phyloP scores from a whole-genome alignment of 92 coral and sea anemone genomes.

The Phenganax marumi region DNA sequence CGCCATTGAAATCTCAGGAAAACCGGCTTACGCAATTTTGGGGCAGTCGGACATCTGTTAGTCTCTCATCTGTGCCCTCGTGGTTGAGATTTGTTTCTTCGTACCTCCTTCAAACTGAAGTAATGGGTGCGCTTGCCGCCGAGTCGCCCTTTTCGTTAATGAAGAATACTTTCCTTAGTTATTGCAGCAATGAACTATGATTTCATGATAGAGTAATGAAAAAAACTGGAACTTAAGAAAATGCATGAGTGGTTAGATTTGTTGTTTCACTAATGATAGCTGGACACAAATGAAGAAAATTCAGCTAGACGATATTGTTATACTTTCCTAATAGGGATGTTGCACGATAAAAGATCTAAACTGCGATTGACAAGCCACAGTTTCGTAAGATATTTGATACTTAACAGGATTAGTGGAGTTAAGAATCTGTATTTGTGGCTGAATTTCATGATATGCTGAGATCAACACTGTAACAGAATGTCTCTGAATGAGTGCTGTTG shows the following conservation, averaged over 20 bases:
- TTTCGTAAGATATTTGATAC: slow-evolving; percentile 6
- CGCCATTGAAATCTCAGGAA: too few species aligned
- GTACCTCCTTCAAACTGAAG: too few species aligned
- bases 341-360: not conserved
- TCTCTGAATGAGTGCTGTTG: too few species aligned
- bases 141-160: not conserved
- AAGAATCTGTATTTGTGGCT: slow-evolving; percentile 5
- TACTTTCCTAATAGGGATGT: not conserved
- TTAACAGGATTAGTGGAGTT: slow-evolving; percentile 10
- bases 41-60: too few species aligned
- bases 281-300: not conserved
- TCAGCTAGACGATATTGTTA: not conserved
- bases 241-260: not conserved
- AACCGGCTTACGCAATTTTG: too few species aligned
- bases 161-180: not conserved
- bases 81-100: too few species aligned
- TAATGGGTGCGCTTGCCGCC: not conserved
- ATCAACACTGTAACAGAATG: not conserved
- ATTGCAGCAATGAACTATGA: slow-evolving; percentile 22
- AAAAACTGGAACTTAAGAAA: not conserved
- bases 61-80: too few species aligned
- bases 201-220: not conserved
- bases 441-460: not conserved
- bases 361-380: not conserved
- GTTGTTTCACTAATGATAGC: not conserved